These are phyloP conservation scores for Isichthys henryi DNA, from an alignment of 2,113 vertebrate genomes.

Conservation along the genomic window DNA sequence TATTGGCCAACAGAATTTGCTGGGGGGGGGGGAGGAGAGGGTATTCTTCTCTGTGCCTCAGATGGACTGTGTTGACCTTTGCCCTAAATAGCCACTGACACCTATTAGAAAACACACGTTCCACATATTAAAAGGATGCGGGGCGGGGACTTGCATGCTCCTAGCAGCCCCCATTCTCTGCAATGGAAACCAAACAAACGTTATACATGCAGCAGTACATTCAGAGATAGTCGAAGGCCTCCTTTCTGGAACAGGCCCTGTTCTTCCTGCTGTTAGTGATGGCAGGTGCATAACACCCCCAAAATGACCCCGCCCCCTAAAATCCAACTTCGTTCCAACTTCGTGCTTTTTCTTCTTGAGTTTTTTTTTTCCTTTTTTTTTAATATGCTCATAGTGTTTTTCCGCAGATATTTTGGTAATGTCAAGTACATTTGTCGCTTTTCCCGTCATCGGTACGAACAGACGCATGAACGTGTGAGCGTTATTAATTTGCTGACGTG, in stretches of 20 bases:
- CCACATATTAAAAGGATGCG: neutral
- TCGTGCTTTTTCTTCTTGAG: neutral
- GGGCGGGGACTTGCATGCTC: neutral
- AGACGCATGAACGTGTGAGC: neutral
- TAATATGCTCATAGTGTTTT: neutral
- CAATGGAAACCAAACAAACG: slow-evolving; percentile 5
- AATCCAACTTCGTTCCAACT: neutral
- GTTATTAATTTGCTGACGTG: neutral
- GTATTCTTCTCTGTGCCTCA: neutral
- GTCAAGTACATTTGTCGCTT: neutral
- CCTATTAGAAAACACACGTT: neutral
- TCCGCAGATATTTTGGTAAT: neutral
- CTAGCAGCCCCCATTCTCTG: neutral
- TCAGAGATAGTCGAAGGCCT: neutral
- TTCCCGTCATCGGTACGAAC: neutral
- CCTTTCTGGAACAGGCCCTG: neutral
- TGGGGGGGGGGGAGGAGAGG: neutral
- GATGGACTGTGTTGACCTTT: slow-evolving; percentile 11
- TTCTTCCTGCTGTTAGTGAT: neutral
- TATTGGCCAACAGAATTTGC: slow-evolving; percentile 1
- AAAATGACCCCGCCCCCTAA: neutral
- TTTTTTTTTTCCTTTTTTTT: neutral
- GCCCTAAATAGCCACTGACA: slow-evolving; percentile 11
- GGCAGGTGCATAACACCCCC: neutral
- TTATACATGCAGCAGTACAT: neutral